Evolutionary conservation across 2,888 invertebrate species (phyloP).

Genomic region (Lypha dubia): DNA sequence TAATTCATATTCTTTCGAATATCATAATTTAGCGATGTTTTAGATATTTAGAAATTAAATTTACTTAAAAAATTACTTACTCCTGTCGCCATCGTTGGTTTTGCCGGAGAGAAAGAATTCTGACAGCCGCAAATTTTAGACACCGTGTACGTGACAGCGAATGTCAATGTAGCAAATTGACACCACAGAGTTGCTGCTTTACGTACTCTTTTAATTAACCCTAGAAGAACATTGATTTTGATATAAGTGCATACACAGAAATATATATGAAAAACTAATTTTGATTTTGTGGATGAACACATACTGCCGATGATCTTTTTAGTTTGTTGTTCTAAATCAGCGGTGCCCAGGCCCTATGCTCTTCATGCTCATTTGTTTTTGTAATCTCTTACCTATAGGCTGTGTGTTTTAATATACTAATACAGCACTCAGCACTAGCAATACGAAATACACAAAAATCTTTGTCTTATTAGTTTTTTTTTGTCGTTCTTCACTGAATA

Average conservation of each 20-base stretch:
- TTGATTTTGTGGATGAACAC: too few relatives aligned
- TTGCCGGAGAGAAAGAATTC: constrained; percentile 84
- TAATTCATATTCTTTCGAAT: constrained; percentile 44
- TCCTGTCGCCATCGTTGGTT: constrained; percentile 89
- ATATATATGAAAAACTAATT: too few relatives aligned
- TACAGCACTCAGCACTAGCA: too few relatives aligned
- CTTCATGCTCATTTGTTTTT: too few relatives aligned
- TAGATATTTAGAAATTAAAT: constrained; percentile 77
- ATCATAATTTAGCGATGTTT: constrained; percentile 75
- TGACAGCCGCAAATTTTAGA: constrained; percentile 73
- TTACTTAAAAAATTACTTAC: constrained; percentile 84
- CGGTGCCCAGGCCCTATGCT: too few relatives aligned
- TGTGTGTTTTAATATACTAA: too few relatives aligned
- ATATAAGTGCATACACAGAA: neutral
- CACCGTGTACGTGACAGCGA: constrained; percentile 36
- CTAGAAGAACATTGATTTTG: neutral
- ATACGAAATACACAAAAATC: too few relatives aligned
- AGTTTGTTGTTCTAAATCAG: too few relatives aligned
- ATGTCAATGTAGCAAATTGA: constrained; percentile 12
- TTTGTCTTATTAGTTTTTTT: too few relatives aligned
- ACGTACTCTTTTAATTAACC: neutral
- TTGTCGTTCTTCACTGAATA: too few relatives aligned
- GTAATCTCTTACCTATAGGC: too few relatives aligned
- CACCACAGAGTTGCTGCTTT: constrained; percentile 36
- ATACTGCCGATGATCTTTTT: too few relatives aligned